Conservation (phyloP, 2,888 invertebrate species). For the Ellobium chinense region DNA sequence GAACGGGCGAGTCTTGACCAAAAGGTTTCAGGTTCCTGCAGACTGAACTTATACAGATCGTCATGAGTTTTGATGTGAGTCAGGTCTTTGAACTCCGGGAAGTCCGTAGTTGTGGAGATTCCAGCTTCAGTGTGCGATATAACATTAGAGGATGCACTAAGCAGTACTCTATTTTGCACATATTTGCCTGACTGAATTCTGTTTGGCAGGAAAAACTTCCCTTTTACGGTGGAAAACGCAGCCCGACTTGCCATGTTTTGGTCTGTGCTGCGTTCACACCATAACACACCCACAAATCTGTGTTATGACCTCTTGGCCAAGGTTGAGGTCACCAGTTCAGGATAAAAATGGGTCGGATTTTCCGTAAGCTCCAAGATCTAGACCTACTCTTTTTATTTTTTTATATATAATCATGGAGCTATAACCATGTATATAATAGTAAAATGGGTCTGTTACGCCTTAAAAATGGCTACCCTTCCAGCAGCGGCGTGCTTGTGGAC, state of each 20-base stretch:
- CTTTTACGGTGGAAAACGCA: background rate
- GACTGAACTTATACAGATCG: slow-evolving; percentile 75
- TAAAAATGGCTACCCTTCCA: too few species aligned
- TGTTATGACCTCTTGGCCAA: too few species aligned
- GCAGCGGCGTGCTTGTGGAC: too few species aligned
- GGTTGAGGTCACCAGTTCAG: too few species aligned
- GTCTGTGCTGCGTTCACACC: too few species aligned
- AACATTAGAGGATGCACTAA: too few species aligned
- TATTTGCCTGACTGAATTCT: background rate
- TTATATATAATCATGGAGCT: too few species aligned
- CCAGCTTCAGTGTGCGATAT: background rate
- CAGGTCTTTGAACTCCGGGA: slow-evolving; percentile 73
- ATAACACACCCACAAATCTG: background rate
- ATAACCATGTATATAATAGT: too few species aligned
- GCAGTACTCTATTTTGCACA: background rate
- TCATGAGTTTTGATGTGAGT: slow-evolving; percentile 65
- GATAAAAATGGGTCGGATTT: too few species aligned
- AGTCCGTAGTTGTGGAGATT: slow-evolving; percentile 59
- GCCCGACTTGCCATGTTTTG: background rate
- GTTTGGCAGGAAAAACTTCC: background rate
- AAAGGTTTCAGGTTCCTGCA: slow-evolving; percentile 75
- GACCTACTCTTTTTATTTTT: too few species aligned
- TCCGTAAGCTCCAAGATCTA: too few species aligned
- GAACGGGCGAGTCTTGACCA: slow-evolving; percentile 77
- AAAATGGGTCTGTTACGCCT: too few species aligned